A percentile compares a stretch with the other conserved stretches of the same genome.
phyloP scores from a whole-genome alignment of 2,113 vertebrate genomes.

The Axis porcinus region DNA sequence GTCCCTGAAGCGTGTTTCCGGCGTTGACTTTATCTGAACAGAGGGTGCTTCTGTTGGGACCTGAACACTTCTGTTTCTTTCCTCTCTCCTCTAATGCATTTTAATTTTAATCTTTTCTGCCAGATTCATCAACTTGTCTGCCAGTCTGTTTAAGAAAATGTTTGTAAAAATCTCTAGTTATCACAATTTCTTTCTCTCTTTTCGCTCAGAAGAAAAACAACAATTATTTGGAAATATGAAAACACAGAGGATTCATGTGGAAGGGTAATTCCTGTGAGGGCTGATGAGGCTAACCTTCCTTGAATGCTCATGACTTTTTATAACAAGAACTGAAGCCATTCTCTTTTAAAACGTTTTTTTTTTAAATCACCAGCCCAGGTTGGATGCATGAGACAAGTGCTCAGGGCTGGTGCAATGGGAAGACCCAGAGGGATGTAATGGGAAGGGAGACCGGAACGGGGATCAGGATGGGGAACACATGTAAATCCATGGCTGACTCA shows the following conservation, averaged over 20 bases:
- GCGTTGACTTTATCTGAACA: not conserved
- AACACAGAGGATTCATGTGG: not conserved
- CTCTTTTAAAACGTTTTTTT: not conserved
- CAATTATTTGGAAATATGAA: not conserved
- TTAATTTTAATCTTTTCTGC: constrained; percentile 8
- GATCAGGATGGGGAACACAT: too few species aligned
- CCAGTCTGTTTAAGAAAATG: constrained; percentile 4
- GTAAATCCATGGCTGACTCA: too few species aligned
- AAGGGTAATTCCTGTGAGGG: not conserved
- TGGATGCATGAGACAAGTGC: too few species aligned
- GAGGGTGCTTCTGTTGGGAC: not conserved
- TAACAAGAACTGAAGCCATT: constrained; percentile 20
- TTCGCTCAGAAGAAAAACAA: not conserved
- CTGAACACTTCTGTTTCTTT: not conserved
- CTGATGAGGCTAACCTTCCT: constrained; percentile 24
- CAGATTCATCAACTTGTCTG: not conserved
- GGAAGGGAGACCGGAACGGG: too few species aligned
- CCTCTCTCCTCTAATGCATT: not conserved
- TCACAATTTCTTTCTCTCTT: not conserved
- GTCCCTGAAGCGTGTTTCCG: not conserved
- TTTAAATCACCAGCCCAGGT: too few species aligned
- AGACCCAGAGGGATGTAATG: too few species aligned
- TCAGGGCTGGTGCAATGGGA: too few species aligned
- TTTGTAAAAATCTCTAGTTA: constrained; percentile 38
- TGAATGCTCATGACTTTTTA: constrained; percentile 21